phyloP scores from a whole-genome alignment of 1,140 invertebrate genomes.

The Brachionus asplanchnoidis region DNA sequence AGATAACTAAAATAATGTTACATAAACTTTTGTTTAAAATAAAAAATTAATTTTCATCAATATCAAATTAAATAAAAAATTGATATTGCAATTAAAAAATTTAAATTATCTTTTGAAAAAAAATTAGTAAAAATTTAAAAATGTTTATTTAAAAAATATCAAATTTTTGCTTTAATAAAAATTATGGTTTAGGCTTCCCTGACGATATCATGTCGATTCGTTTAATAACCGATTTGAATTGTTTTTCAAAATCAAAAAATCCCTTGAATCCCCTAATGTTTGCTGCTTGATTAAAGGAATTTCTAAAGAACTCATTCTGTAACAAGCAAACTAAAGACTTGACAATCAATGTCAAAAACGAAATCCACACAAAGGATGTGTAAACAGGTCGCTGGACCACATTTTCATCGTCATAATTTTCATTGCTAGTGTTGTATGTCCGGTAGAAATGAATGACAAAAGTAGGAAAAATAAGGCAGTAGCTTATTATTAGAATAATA shows the following conservation, averaged over 20 bases:
- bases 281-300: conserved; percentile 31
- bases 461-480: conserved; percentile 23
- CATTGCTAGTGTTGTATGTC: background rate
- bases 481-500: background rate
- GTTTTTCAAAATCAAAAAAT: conserved; percentile 18
- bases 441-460: conserved; percentile 37
- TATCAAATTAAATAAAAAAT: too few relatives aligned
- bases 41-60: too few relatives aligned
- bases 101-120: too few relatives aligned
- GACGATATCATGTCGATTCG: background rate
- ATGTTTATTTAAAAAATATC: background rate
- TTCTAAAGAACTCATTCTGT: conserved; percentile 32
- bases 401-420: conserved; percentile 12
- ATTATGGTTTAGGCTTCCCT: background rate
- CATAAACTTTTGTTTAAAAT: too few relatives aligned
- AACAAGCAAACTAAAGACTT: background rate
- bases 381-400: background rate
- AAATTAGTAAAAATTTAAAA: background rate
- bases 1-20: too few relatives aligned
- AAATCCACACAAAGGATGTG: conserved; percentile 39
- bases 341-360: background rate
- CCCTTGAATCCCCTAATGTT: conserved; percentile 19
- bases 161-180: background rate
- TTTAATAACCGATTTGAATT: background rate
- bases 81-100: too few relatives aligned